A percentile compares a stretch with the other conserved stretches of the same genome.
Conservation (phyloP, 2,797 vertebrate genomes). For the Phataginus tricuspis region DNA sequence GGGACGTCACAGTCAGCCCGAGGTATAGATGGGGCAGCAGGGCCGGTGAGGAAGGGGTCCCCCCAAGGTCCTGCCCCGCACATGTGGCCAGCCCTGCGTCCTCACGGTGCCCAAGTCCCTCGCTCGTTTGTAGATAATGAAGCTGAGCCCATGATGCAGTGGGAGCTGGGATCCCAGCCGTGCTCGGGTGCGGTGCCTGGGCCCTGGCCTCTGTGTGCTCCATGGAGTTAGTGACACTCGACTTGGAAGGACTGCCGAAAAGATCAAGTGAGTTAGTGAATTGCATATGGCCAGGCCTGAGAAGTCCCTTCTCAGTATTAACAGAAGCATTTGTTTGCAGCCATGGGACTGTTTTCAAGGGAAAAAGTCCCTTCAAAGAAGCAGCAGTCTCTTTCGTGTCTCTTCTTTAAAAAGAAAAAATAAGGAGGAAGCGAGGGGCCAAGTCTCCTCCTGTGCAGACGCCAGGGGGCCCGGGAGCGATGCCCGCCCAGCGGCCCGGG, state of each 20-base stretch:
- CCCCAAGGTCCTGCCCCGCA: no score
- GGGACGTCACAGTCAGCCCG: no score
- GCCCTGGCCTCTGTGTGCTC: neutral
- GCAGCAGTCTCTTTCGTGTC: neutral
- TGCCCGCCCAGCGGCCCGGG: neutral
- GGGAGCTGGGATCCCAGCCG: accelerated
- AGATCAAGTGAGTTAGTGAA: accelerated
- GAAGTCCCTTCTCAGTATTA: neutral
- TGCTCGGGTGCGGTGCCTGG: neutral
- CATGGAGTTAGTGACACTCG: accelerated
- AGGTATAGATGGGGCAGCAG: no score
- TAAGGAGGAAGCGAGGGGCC: neutral
- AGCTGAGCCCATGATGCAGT: neutral
- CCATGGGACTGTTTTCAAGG: neutral
- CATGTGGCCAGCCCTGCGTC: no score
- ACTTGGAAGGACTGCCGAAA: neutral
- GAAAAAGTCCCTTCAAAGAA: neutral
- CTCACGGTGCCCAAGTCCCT: no score
- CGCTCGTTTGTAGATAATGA: no score
- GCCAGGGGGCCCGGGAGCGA: neutral
- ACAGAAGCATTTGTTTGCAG: neutral
- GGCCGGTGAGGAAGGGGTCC: neutral
- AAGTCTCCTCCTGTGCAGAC: slow-evolving; percentile 53
- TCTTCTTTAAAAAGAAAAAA: slow-evolving; percentile 46
- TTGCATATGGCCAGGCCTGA: accelerated